Percentiles rank a stretch among this genome's conserved stretches.
These are phyloP conservation scores for Sylvilagus bachmani DNA, from an alignment of 2,113 vertebrate genomes.

Conservation along the genomic window DNA sequence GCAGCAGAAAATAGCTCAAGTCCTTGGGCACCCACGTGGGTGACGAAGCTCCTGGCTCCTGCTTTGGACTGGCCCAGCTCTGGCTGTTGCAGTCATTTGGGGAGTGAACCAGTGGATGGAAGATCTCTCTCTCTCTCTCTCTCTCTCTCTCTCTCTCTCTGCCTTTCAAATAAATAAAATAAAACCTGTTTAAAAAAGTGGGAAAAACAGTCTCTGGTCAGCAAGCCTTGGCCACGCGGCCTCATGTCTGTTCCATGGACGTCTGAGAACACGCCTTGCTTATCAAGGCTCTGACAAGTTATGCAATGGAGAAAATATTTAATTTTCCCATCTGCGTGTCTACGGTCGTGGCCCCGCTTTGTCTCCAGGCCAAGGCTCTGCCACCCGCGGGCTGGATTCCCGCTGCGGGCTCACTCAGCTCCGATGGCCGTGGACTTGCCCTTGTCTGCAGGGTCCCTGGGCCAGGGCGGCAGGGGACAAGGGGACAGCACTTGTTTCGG, in stretches of 20 bases:
- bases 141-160: too few relatives aligned
- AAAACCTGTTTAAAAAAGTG: too few relatives aligned
- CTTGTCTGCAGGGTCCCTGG: background rate
- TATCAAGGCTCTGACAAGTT: conserved; percentile 1
- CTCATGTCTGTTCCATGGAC: rapidly evolving
- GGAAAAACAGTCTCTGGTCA: background rate
- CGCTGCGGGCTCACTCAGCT: rapidly evolving
- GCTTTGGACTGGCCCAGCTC: too few relatives aligned
- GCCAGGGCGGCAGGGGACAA: background rate
- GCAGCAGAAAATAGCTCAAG: too few relatives aligned
- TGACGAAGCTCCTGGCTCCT: too few relatives aligned
- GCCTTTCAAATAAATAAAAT: too few relatives aligned
- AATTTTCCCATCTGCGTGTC: background rate
- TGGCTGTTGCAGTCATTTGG: too few relatives aligned
- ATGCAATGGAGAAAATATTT: background rate
- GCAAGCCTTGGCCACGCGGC: background rate
- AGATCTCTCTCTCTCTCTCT: too few relatives aligned
- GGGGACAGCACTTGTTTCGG: background rate
- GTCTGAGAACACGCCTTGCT: rapidly evolving
- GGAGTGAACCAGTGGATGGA: too few relatives aligned
- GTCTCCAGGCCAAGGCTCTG: background rate
- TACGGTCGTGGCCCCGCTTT: rapidly evolving
- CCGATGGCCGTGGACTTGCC: rapidly evolving
- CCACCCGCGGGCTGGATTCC: too few relatives aligned
- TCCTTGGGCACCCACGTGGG: too few relatives aligned